Evolutionary conservation across 2,113 vertebrate species (phyloP).

Genomic region (Centrocercus urophasianus): DNA sequence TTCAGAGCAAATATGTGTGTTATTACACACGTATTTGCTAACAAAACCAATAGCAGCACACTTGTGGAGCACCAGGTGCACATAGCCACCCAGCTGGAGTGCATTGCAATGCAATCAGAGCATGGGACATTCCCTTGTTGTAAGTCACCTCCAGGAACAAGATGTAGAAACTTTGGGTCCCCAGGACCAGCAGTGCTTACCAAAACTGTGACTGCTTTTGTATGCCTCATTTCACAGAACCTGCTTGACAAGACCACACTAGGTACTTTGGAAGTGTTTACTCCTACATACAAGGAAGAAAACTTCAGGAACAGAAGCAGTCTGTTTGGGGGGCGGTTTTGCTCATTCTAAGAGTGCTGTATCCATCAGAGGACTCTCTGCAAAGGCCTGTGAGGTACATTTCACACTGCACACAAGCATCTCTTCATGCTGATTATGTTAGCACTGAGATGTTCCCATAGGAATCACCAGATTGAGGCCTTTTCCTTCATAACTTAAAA

Average conservation of each 20-base stretch:
- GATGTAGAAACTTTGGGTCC: background rate
- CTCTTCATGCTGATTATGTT: background rate
- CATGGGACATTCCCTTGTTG: background rate
- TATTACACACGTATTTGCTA: background rate
- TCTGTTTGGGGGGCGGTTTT: background rate
- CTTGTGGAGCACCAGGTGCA: background rate
- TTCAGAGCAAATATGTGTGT: background rate
- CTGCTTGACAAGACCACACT: background rate
- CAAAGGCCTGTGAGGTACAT: background rate
- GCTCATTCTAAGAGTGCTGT: background rate
- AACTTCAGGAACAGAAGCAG: background rate
- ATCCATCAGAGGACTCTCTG: background rate
- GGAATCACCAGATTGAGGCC: background rate
- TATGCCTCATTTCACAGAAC: background rate
- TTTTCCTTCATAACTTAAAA: background rate
- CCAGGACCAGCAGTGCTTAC: background rate
- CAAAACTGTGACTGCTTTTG: background rate
- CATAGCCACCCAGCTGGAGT: background rate
- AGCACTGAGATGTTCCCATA: background rate
- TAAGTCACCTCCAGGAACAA: background rate
- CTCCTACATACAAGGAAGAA: background rate
- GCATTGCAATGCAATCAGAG: fast-evolving
- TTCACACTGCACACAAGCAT: background rate
- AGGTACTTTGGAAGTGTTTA: background rate
- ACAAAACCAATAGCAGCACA: fast-evolving